Conservation (phyloP, 1,140 invertebrate genomes). For the Euura saliciscinereae region DNA sequence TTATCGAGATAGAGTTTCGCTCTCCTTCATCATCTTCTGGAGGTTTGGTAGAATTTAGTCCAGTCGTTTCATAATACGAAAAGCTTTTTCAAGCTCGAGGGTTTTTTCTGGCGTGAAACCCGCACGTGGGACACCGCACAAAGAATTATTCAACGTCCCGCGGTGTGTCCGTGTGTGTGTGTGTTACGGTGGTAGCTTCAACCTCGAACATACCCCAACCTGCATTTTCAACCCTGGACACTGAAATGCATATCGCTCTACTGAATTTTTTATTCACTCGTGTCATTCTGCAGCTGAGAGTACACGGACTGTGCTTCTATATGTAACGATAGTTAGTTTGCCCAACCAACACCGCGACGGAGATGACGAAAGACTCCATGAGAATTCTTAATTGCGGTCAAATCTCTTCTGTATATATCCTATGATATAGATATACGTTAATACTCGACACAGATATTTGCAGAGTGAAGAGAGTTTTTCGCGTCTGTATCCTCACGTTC, state of each 20-base stretch:
- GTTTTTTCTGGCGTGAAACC: neutral
- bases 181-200: no score
- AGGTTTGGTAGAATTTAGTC: no score
- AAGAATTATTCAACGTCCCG: constrained; percentile 36
- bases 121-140: constrained; percentile 28
- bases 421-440: no score
- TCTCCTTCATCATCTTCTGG: no score
- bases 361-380: no score
- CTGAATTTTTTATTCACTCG: constrained; percentile 44
- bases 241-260: constrained; percentile 33
- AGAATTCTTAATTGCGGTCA: no score
- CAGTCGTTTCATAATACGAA: no score
- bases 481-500: neutral
- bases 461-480: neutral
- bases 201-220: neutral
- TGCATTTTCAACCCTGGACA: constrained; percentile 32
- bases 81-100: neutral
- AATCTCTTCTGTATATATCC: no score
- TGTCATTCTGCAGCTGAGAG: constrained; percentile 26
- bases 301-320: constrained; percentile 13
- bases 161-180: constrained; percentile 13
- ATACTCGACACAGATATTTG: neutral
- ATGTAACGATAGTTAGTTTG: constrained; percentile 30
- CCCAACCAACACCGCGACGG: no score
- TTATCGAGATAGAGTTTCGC: no score